phyloP scores from a whole-genome alignment of 2,797 vertebrate genomes.

The Centropyge bicolor region DNA sequence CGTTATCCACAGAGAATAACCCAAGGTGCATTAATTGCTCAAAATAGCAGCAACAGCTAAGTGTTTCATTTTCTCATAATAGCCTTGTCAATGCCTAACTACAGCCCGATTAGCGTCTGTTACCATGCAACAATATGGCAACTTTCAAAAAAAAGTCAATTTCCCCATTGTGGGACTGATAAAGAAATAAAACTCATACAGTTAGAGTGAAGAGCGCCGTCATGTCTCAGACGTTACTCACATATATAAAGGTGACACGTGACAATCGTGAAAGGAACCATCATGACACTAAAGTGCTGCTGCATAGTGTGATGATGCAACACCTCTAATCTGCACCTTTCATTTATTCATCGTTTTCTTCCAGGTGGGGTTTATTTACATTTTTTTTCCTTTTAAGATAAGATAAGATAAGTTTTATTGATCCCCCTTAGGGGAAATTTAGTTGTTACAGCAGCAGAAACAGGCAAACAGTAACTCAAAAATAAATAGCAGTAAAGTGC shows the following conservation, averaged over 20 bases:
- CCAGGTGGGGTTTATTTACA: not conserved
- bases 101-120: not conserved
- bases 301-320: not conserved
- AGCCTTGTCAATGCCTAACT: not conserved
- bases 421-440: too few relatives aligned
- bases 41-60: not conserved
- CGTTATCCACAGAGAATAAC: slow-evolving; percentile 5
- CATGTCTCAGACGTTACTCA: not conserved
- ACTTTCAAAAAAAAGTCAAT: not conserved
- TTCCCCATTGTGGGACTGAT: too few relatives aligned
- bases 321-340: not conserved
- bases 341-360: not conserved
- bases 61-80: not conserved
- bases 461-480: too few relatives aligned
- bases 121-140: not conserved
- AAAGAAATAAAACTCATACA: not conserved
- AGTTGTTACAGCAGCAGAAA: too few relatives aligned
- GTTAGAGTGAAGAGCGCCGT: not conserved
- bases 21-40: not conserved
- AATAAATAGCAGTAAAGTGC: too few relatives aligned
- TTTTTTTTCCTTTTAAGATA: not conserved
- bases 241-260: not conserved
- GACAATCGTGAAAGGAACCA: not conserved
- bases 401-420: too few relatives aligned
- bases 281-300: not conserved